Percentiles rank a stretch among this genome's conserved stretches.
Conservation (phyloP, 1,140 invertebrate species). For the Ooceraea biroi region DNA sequence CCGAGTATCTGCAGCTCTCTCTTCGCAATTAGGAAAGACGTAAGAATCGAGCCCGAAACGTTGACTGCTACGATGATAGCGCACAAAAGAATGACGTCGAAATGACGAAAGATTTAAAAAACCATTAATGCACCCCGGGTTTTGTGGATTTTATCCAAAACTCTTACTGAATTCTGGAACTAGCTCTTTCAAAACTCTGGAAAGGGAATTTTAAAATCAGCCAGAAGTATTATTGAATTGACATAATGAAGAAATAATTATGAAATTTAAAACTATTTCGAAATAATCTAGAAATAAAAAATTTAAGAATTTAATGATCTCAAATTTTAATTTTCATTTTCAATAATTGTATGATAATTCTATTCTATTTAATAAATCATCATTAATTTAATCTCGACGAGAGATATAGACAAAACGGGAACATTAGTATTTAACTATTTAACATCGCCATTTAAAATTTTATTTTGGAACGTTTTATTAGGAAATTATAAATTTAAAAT, state of each 20-base stretch:
- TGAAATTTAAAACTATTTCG: too few relatives aligned
- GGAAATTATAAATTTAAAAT: background rate
- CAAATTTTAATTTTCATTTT: background rate
- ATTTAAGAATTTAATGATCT: background rate
- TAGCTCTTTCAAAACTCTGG: too few relatives aligned
- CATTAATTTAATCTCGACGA: background rate
- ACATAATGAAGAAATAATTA: too few relatives aligned
- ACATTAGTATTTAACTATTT: background rate
- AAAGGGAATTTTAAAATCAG: too few relatives aligned
- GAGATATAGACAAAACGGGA: too few relatives aligned
- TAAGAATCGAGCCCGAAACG: background rate
- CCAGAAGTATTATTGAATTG: too few relatives aligned
- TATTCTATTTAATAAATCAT: background rate
- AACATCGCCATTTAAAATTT: background rate
- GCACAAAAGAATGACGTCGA: background rate
- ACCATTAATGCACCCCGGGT: background rate
- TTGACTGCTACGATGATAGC: background rate
- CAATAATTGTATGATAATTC: background rate
- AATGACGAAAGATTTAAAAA: background rate
- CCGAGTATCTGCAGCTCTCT: constrained; percentile 38
- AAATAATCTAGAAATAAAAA: background rate
- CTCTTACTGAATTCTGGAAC: too few relatives aligned
- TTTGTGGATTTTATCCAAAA: background rate
- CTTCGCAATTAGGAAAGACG: constrained; percentile 28
- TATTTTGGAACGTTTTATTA: background rate